A percentile compares a stretch with the other conserved stretches of the same genome.
Evolutionary conservation across 1,140 invertebrate genomes (phyloP).

Genomic region (Capitella teleta): DNA sequence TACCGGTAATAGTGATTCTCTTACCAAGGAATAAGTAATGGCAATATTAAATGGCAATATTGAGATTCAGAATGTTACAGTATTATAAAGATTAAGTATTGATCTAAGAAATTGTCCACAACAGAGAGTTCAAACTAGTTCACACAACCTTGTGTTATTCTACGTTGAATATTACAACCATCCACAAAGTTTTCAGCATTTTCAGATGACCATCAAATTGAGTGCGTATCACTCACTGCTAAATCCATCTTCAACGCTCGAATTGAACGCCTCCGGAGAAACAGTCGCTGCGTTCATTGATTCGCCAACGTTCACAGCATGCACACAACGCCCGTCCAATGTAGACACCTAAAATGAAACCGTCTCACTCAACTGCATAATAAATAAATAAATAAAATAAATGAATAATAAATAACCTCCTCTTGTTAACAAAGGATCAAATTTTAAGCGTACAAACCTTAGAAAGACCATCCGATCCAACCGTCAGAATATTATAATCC

Average conservation of each 20-base stretch:
- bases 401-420: not conserved
- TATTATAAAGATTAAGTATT: too few species aligned
- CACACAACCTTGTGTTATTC: too few species aligned
- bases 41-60: too few species aligned
- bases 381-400: not conserved
- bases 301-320: constrained; percentile 43
- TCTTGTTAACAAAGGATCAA: not conserved
- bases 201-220: too few species aligned
- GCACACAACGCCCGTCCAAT: constrained; percentile 42
- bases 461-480: constrained; percentile 42
- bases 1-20: too few species aligned
- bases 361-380: not conserved
- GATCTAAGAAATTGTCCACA: too few species aligned
- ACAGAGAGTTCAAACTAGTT: too few species aligned
- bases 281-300: constrained; percentile 43
- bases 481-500: constrained; percentile 39
- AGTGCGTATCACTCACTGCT: constrained; percentile 43
- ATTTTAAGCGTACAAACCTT: constrained; percentile 22
- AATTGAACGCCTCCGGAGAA: constrained; percentile 44
- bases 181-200: too few species aligned
- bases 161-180: too few species aligned
- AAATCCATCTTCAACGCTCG: constrained; percentile 41
- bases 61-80: too few species aligned
- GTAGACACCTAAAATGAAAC: constrained; percentile 26
- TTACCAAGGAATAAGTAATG: too few species aligned